Percentiles rank a stretch among this genome's conserved stretches.
Evolutionary conservation across 2,888 invertebrate species (phyloP).

Genomic region (Aphodius sticticus): DNA sequence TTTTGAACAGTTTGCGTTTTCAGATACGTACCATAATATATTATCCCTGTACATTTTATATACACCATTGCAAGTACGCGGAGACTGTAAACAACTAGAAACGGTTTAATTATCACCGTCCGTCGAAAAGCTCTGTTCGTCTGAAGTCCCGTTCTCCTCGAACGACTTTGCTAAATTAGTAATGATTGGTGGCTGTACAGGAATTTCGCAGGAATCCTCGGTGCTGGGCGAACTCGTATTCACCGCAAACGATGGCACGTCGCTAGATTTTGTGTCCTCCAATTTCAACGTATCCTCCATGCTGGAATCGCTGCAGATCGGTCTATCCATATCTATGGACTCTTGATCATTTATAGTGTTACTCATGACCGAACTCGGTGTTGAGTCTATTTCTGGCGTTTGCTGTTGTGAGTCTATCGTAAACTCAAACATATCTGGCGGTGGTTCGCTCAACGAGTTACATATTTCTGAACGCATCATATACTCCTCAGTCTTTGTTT

Average conservation of each 20-base stretch:
- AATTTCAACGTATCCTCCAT: slow-evolving; percentile 20
- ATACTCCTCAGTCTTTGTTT: slow-evolving; percentile 40
- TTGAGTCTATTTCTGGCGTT: slow-evolving; percentile 26
- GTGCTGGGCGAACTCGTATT: slow-evolving; percentile 48
- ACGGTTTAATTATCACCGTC: background rate
- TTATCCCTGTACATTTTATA: slow-evolving; percentile 36
- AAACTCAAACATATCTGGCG: slow-evolving; percentile 59
- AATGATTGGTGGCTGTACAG: slow-evolving; percentile 57
- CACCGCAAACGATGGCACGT: slow-evolving; percentile 45
- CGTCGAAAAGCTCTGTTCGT: slow-evolving; percentile 9
- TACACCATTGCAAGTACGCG: slow-evolving; percentile 32
- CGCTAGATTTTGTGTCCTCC: slow-evolving; percentile 41
- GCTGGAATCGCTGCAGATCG: slow-evolving; percentile 28
- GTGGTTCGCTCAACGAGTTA: slow-evolving; percentile 59
- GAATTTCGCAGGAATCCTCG: slow-evolving; percentile 57
- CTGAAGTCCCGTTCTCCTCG: slow-evolving; percentile 30
- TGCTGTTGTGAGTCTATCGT: slow-evolving; percentile 36
- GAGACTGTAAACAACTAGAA: background rate
- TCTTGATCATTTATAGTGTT: slow-evolving; percentile 30
- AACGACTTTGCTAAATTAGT: slow-evolving; percentile 40
- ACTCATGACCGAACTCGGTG: slow-evolving; percentile 28
- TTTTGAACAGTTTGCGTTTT: slow-evolving; percentile 35
- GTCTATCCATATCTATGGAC: slow-evolving; percentile 11
- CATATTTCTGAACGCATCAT: slow-evolving; percentile 57
- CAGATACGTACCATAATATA: slow-evolving; percentile 29